phyloP scores from a whole-genome alignment of 30 jellyfish, hydroid and myxozoan genomes.

The Pseudorhiza aurosa region DNA sequence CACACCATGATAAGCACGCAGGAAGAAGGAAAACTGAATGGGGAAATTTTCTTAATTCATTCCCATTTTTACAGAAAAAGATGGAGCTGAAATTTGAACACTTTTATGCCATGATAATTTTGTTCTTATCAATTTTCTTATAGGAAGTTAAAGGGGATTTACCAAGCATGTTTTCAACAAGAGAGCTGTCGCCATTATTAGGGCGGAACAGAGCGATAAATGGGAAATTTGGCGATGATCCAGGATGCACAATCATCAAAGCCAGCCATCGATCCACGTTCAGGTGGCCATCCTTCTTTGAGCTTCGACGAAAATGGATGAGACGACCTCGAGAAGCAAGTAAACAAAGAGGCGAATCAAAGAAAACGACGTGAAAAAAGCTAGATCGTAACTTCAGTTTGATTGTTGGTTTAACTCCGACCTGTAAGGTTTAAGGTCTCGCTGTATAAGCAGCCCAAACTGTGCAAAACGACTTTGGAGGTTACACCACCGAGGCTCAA shows the following conservation, averaged over 20 bases:
- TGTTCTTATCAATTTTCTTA: neutral
- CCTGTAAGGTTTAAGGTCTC: neutral
- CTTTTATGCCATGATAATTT: no score
- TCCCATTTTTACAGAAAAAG: no score
- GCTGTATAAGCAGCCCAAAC: neutral
- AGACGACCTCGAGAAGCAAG: conserved; percentile 43
- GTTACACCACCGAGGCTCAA: no score
- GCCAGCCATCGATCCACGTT: conserved; percentile 42
- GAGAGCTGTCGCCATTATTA: conserved; percentile 58
- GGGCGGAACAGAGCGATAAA: conserved; percentile 64
- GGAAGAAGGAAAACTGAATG: no score
- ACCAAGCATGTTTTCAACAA: conserved; percentile 48
- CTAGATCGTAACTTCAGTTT: neutral
- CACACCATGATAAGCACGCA: no score
- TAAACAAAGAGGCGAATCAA: neutral
- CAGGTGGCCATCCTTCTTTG: conserved; percentile 53
- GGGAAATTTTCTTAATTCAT: no score
- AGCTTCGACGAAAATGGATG: conserved; percentile 55
- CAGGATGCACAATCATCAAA: conserved; percentile 53
- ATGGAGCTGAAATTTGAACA: no score
- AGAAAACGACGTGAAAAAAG: neutral
- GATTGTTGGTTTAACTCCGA: neutral
- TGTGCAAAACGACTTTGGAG: no score
- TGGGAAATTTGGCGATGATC: conserved; percentile 63
- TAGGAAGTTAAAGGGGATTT: conserved; percentile 54